Conservation (phyloP, 1,140 invertebrate species). For the Drosophila mayri region DNA sequence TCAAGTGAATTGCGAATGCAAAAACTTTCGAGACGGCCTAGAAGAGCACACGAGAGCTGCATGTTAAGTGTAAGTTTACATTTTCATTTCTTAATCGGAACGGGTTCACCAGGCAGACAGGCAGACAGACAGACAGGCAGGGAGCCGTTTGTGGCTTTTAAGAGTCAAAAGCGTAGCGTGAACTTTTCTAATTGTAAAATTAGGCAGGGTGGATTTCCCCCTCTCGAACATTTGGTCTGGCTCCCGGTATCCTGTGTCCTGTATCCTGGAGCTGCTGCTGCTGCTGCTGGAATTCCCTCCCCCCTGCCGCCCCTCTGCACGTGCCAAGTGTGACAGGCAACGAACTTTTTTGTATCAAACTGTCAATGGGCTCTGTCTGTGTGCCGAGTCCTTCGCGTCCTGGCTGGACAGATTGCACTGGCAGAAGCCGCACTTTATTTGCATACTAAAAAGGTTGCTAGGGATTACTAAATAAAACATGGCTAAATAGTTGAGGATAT, state of each 20-base stretch:
- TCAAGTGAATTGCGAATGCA: conserved; percentile 53
- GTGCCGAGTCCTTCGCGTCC: conserved; percentile 18
- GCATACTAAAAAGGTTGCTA: neutral
- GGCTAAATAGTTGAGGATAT: no score
- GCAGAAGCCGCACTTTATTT: neutral
- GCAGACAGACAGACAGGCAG: neutral
- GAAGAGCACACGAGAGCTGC: conserved; percentile 41
- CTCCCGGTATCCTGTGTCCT: neutral
- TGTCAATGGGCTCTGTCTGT: conserved; percentile 49
- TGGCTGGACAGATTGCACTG: neutral
- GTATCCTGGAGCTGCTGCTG: conserved; percentile 10
- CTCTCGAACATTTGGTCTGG: neutral
- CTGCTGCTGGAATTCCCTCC: neutral
- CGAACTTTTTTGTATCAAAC: conserved; percentile 63
- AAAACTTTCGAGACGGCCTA: conserved; percentile 56
- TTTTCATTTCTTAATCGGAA: conserved; percentile 4
- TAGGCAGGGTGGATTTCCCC: conserved; percentile 29
- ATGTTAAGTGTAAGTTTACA: conserved; percentile 51
- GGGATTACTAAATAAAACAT: neutral
- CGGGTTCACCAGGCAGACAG: conserved; percentile 2
- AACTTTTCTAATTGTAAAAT: conserved; percentile 65
- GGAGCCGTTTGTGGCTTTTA: conserved; percentile 42
- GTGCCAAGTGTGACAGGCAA: conserved; percentile 54
- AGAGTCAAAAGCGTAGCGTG: conserved; percentile 41
- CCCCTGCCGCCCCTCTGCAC: conserved; percentile 10